Conservation (phyloP, 2,888 invertebrate genomes). For the Prenolepis imparis region DNA sequence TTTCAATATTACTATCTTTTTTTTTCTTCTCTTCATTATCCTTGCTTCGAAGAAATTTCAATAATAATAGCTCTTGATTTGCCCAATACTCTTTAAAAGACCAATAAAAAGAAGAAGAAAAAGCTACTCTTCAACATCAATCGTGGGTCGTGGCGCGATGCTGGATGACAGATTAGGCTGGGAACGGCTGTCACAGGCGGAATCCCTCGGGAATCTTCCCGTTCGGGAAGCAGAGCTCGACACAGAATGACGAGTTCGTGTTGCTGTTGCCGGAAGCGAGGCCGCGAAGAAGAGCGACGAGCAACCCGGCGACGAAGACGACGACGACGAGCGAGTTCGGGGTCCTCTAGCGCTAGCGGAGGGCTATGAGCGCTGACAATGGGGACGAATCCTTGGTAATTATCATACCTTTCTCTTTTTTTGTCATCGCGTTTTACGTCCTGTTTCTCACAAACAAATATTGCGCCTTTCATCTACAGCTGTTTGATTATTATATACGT, state of each 20-base stretch:
- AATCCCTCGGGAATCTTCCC: slow-evolving; percentile 64
- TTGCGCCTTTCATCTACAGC: background rate
- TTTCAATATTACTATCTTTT: background rate
- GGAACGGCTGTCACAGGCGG: slow-evolving; percentile 54
- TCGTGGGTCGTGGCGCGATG: slow-evolving; percentile 66
- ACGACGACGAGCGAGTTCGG: slow-evolving; percentile 71
- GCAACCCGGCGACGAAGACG: slow-evolving; percentile 65
- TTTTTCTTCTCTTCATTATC: background rate
- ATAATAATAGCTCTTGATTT: background rate
- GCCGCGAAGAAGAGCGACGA: slow-evolving; percentile 67
- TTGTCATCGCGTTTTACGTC: slow-evolving; percentile 36
- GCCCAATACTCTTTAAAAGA: background rate
- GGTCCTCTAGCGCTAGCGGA: slow-evolving; percentile 80
- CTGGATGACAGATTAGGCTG: slow-evolving; percentile 75
- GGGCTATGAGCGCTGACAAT: slow-evolving; percentile 86
- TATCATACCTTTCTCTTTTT: slow-evolving; percentile 77
- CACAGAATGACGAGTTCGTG: slow-evolving; percentile 75
- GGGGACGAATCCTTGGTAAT: slow-evolving; percentile 86
- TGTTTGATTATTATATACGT: background rate
- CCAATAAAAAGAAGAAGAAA: background rate
- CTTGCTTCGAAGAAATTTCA: background rate
- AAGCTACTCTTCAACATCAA: slow-evolving; percentile 4
- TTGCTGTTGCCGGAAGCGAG: slow-evolving; percentile 69
- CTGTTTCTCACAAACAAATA: background rate
- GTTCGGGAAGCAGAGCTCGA: slow-evolving; percentile 59